Evolutionary conservation across 2,797 vertebrate species (phyloP).

Genomic region (Cynopterus sphinx): DNA sequence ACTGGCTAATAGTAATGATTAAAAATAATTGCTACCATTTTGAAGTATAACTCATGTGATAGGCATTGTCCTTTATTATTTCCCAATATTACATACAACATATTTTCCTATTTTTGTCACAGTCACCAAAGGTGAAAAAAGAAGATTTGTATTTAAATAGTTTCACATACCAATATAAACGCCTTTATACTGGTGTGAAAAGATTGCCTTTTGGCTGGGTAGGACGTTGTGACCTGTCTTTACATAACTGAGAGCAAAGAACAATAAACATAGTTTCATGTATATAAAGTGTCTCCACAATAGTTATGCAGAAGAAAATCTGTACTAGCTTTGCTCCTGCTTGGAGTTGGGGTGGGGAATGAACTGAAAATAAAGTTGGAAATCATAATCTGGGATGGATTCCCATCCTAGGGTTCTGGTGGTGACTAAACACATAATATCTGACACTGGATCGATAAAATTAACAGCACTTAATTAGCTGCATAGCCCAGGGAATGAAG

Average conservation of each 20-base stretch:
- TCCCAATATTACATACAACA: background rate
- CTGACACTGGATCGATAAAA: background rate
- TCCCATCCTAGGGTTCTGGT: background rate
- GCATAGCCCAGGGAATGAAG: background rate
- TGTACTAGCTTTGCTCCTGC: background rate
- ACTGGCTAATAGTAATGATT: background rate
- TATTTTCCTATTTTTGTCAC: background rate
- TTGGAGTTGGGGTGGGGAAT: background rate
- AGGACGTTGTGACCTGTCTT: background rate
- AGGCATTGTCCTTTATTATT: background rate
- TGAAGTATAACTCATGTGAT: background rate
- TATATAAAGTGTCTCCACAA: background rate
- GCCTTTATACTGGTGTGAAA: background rate
- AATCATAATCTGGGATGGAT: background rate
- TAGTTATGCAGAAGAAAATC: background rate
- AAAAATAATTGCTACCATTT: background rate
- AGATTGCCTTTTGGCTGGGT: background rate
- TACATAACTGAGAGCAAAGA: background rate
- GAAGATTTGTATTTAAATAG: background rate
- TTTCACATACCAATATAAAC: background rate
- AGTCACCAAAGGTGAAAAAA: background rate
- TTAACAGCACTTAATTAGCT: background rate
- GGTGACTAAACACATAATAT: background rate
- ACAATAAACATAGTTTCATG: background rate
- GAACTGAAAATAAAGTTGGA: background rate